phyloP scores from a whole-genome alignment of 2,888 invertebrate genomes.

The Leptura quadrifasciata region DNA sequence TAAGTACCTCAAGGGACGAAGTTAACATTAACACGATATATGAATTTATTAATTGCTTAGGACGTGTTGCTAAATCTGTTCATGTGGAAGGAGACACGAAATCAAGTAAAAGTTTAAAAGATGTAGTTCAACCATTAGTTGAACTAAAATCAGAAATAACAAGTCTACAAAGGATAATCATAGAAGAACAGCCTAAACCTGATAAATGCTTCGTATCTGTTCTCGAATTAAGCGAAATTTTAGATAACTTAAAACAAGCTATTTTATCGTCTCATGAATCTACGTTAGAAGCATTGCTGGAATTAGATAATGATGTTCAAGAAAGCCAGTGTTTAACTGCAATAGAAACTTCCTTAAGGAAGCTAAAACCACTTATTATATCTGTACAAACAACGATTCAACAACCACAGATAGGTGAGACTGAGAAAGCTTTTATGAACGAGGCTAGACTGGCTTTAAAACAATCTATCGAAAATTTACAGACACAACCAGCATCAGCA shows the following conservation, averaged over 20 bases:
- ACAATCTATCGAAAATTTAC: constrained; percentile 49
- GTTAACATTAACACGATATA: constrained; percentile 43
- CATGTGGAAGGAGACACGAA: neutral
- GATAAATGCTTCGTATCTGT: constrained; percentile 51
- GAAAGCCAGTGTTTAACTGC: constrained; percentile 46
- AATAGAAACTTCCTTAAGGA: constrained; percentile 51
- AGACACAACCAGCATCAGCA: constrained; percentile 34
- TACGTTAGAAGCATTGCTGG: constrained; percentile 26
- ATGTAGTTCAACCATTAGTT: constrained; percentile 48
- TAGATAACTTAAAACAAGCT: constrained; percentile 50
- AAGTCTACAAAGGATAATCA: constrained; percentile 50
- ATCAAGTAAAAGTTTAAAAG: constrained; percentile 28
- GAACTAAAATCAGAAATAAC: constrained; percentile 54
- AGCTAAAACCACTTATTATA: constrained; percentile 51
- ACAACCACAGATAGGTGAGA: constrained; percentile 54
- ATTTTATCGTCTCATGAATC: constrained; percentile 20
- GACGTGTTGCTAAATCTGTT: constrained; percentile 24
- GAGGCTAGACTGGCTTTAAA: constrained; percentile 51
- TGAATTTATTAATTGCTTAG: constrained; percentile 32
- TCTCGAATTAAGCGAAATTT: constrained; percentile 55
- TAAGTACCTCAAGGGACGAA: constrained; percentile 41
- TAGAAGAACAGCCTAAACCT: constrained; percentile 53
- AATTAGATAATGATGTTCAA: constrained; percentile 26
- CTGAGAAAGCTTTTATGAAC: constrained; percentile 50
- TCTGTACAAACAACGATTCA: constrained; percentile 52